Conservation (phyloP, 2,888 invertebrate species). For the Diarsia dahlii region DNA sequence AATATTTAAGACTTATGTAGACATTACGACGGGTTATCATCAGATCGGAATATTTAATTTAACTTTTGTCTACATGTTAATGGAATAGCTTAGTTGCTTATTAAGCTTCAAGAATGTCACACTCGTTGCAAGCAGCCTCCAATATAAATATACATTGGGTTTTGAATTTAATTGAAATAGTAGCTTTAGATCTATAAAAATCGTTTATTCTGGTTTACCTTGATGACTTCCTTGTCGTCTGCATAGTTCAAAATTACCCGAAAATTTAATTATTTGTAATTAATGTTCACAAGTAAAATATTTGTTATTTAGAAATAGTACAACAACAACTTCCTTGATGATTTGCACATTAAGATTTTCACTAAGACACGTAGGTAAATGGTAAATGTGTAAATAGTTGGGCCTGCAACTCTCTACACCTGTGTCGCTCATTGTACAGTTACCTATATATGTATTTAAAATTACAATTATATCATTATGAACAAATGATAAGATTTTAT, state of each 20-base stretch:
- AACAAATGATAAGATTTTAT: constrained; percentile 67
- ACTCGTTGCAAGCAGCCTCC: not conserved
- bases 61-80: too few relatives aligned
- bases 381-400: constrained; percentile 82
- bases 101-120: not conserved
- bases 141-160: not conserved
- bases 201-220: not conserved
- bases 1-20: not conserved
- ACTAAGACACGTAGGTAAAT: constrained; percentile 74
- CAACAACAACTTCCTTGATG: constrained; percentile 20
- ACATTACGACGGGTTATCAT: constrained; percentile 2
- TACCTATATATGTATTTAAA: constrained; percentile 71
- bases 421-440: constrained; percentile 89
- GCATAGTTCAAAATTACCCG: not conserved
- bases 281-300: not conserved
- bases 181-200: not conserved
- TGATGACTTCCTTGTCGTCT: not conserved
- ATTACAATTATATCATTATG: constrained; percentile 66
- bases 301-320: not conserved
- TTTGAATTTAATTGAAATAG: not conserved
- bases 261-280: not conserved
- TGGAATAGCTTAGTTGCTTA: not conserved
- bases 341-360: constrained; percentile 63
- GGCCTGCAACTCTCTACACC: constrained; percentile 85
- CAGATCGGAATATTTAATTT: not conserved